phyloP scores from a whole-genome alignment of 2,888 invertebrate species.

The Automeris io region DNA sequence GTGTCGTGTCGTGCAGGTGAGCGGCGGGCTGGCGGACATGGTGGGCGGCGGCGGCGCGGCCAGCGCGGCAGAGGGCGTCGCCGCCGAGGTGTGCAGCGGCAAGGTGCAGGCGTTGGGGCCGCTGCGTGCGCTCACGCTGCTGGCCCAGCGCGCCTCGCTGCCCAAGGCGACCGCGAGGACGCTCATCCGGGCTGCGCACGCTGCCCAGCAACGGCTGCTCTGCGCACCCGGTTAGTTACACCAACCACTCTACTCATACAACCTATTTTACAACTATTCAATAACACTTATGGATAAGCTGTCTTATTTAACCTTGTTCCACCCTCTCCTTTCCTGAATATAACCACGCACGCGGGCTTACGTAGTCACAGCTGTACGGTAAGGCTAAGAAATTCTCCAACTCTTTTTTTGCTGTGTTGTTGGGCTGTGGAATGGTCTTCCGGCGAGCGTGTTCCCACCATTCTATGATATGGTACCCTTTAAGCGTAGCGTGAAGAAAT shows the following conservation, averaged over 20 bases:
- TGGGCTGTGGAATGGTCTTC: too few species aligned
- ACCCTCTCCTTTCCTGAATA: too few species aligned
- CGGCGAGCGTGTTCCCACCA: too few species aligned
- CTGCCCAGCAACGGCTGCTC: slow-evolving; percentile 34
- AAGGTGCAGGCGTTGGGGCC: slow-evolving; percentile 35
- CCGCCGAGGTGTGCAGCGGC: slow-evolving; percentile 38
- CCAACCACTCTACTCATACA: not conserved
- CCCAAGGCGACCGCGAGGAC: slow-evolving; percentile 23
- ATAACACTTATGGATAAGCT: too few species aligned
- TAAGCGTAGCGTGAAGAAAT: too few species aligned
- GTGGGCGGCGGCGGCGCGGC: slow-evolving; percentile 26
- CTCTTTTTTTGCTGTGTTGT: too few species aligned
- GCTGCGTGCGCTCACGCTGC: slow-evolving; percentile 40
- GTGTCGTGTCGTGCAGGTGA: slow-evolving; percentile 18
- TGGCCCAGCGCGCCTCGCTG: slow-evolving; percentile 29
- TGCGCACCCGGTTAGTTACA: slow-evolving; percentile 20
- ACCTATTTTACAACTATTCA: too few species aligned
- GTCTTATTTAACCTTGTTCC: too few species aligned
- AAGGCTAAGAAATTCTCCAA: too few species aligned
- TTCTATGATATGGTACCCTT: too few species aligned
- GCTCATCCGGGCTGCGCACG: slow-evolving; percentile 25
- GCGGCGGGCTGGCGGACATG: slow-evolving; percentile 28
- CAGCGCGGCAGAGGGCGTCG: slow-evolving; percentile 38
- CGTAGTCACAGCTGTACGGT: too few species aligned
- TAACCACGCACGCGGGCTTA: too few species aligned